Base-by-base conservation (phyloP, 2,113 vertebrate genomes). In the Perccottus glenii region DNA sequence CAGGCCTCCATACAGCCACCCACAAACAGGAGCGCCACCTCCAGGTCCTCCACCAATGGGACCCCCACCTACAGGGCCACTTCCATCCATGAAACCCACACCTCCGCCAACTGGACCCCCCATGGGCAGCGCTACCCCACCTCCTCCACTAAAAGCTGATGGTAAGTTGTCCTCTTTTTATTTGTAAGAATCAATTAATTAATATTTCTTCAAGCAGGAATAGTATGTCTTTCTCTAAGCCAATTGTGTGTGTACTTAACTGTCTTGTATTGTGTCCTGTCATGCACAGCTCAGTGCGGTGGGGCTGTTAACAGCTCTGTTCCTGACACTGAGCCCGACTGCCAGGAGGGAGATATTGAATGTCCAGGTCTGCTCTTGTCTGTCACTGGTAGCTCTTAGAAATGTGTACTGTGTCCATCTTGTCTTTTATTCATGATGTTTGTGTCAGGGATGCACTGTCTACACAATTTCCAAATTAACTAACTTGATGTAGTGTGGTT, bases 301-400 rank as follows among this genome's bases (percentile, higher is more conserved):
- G 67, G 63, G 4, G 61, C 67, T 64, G 78, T 62, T 59, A 84
- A 78, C 82, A 85, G 64, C 78, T 42, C 62, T 38, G 42, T 65
- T 32, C 36, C 87, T 80, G 87, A 66, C 64, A 70, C 85, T 86
- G 85, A 91, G 82, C 78, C 80, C 67, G 48, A 90, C 75, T 64
- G 38, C 81, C 81, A 83, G 80, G 87, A 90, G 6, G 85, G 82
- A 15, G 89, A 90, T 80, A 77, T 87, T 88, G 90, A 92, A 83
- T 88, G 82, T 88, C 83, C 91, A 92, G 91, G 91, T 92, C 87
- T 90, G 90, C 58, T 46, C 49, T 52, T 60, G 65, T 86, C 59
- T 59, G 36, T 73, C 19, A 27, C 44, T 51, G 11, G 19, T 80
- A 68, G 48, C 16, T 57, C 45, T 69, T 81, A 57, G 64, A 46